Evolutionary conservation across 2,113 vertebrate genomes (phyloP).

Genomic region (Mohoua ochrocephala): DNA sequence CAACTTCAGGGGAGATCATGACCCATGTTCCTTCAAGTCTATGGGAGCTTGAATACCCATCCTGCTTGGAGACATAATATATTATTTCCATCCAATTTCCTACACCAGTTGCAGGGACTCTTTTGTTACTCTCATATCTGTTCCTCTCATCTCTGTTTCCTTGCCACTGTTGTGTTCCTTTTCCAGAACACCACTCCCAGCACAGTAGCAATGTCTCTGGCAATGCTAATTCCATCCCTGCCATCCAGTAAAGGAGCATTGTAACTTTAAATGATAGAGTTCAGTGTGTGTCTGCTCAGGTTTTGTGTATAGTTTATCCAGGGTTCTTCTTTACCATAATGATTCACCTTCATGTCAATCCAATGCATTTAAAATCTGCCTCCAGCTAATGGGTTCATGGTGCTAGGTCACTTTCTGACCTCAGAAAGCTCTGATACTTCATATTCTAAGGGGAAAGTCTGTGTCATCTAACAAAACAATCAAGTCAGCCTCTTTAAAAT

Average conservation of each 20-base stretch:
- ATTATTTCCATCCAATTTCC: not conserved
- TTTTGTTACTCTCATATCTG: not conserved
- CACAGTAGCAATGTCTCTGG: not conserved
- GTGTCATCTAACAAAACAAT: not conserved
- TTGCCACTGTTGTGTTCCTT: not conserved
- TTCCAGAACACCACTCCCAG: not conserved
- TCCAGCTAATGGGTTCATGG: not conserved
- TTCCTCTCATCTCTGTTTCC: not conserved
- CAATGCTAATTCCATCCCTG: not conserved
- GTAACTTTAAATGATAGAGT: not conserved
- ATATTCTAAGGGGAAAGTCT: not conserved
- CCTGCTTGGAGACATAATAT: not conserved
- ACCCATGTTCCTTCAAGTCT: not conserved
- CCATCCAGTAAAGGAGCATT: not conserved
- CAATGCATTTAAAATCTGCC: constrained; percentile 28
- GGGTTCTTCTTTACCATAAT: not conserved
- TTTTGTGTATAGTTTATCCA: not conserved
- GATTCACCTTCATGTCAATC: constrained; percentile 12
- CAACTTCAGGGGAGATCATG: not conserved
- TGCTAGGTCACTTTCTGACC: not conserved
- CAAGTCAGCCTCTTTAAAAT: not conserved
- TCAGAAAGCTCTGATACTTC: not conserved
- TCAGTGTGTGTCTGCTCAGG: not conserved
- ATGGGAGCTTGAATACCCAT: not conserved
- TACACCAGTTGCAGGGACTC: not conserved